A percentile compares a stretch with the other conserved stretches of the same genome.
Evolutionary conservation across 2,888 invertebrate species (phyloP).

Genomic region (Pandemis heparana): DNA sequence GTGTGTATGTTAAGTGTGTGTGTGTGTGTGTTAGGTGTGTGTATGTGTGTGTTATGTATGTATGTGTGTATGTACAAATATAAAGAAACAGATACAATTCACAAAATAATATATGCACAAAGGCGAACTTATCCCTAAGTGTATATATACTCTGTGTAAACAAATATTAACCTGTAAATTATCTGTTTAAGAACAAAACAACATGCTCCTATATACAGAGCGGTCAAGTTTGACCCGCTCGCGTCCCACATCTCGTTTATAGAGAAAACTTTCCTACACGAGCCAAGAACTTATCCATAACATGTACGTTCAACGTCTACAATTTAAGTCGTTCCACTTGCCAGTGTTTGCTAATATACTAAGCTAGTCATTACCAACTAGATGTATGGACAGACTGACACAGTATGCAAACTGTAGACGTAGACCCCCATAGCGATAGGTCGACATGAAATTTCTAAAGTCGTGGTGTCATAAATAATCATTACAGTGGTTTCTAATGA

Average conservation of each 20-base stretch:
- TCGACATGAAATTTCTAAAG: slow-evolving; percentile 61
- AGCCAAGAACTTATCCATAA: slow-evolving; percentile 41
- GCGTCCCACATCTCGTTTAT: slow-evolving; percentile 28
- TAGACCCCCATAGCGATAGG: slow-evolving; percentile 59
- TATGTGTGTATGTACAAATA: too few relatives aligned
- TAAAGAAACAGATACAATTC: too few relatives aligned
- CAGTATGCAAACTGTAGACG: slow-evolving; percentile 39
- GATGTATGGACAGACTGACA: slow-evolving; percentile 40
- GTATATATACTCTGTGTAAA: not conserved
- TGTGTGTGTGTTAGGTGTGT: too few relatives aligned
- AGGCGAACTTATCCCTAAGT: too few relatives aligned
- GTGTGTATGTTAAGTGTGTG: too few relatives aligned
- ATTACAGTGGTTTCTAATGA: slow-evolving; percentile 36
- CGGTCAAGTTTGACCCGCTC: slow-evolving; percentile 13
- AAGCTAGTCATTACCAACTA: slow-evolving; percentile 40
- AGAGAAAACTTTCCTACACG: slow-evolving; percentile 36
- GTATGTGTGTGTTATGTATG: too few relatives aligned
- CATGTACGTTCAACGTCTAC: slow-evolving; percentile 39
- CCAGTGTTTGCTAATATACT: slow-evolving; percentile 32
- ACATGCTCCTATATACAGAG: slow-evolving; percentile 1
- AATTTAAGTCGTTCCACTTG: slow-evolving; percentile 41
- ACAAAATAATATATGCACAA: too few relatives aligned
- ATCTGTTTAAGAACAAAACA: not conserved
- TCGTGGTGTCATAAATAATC: slow-evolving; percentile 44
- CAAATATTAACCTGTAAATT: not conserved